phyloP scores from a whole-genome alignment of 2,797 vertebrate genomes.

The Amphiprion clarkii region DNA sequence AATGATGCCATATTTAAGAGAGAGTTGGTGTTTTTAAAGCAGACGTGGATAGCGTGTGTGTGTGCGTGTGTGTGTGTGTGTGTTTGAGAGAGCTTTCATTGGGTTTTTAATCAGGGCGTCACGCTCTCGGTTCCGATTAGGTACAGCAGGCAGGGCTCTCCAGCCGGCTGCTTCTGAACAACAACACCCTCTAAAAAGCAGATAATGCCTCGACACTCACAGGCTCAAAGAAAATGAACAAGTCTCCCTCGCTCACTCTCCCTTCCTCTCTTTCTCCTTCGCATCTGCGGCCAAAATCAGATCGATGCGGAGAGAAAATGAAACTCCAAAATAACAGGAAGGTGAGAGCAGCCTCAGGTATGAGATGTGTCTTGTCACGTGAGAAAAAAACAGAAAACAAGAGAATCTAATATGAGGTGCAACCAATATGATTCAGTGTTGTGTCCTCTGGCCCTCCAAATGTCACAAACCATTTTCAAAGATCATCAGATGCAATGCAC shows the following conservation, averaged over 20 bases:
- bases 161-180: constrained; percentile 72
- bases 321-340: constrained; percentile 58
- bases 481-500: constrained; percentile 37
- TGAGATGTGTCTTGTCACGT: constrained; percentile 48
- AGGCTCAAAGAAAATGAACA: constrained; percentile 68
- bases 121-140: constrained; percentile 72
- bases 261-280: constrained; percentile 22
- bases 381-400: constrained; percentile 54
- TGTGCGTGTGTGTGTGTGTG: constrained; percentile 17
- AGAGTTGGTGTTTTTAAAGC: constrained; percentile 22
- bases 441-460: constrained; percentile 60
- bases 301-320: constrained; percentile 70
- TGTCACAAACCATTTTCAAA: constrained; percentile 69
- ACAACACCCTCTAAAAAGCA: constrained; percentile 70
- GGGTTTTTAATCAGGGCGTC: constrained; percentile 77
- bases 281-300: constrained; percentile 51
- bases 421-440: constrained; percentile 64
- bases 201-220: constrained; percentile 65
- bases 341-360: constrained; percentile 60
- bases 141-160: constrained; percentile 70
- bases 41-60: constrained; percentile 3
- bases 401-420: constrained; percentile 68
- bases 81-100: constrained; percentile 50
- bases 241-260: constrained; percentile 15
- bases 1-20: constrained; percentile 28